Base-by-base conservation (phyloP, 2,888 invertebrate genomes). In the Osmoderma eremita region DNA sequence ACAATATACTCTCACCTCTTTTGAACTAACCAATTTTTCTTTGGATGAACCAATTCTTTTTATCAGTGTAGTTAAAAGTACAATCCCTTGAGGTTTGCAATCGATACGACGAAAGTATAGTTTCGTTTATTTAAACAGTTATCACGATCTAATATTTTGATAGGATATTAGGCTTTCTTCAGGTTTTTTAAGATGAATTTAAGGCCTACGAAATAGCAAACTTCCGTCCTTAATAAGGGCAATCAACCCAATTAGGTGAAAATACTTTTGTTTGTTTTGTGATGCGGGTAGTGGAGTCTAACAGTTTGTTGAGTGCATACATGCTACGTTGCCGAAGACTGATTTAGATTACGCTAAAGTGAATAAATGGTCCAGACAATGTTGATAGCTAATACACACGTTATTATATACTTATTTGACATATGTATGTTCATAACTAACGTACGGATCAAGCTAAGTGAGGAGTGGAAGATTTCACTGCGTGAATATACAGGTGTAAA, bases 201-300 rank as follows among this genome's bases (percentile, higher is more conserved):
- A 18, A 39, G 8, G 6, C 39, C 0, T n/a, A 30, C 38, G 4
- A 39, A 12, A 54, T 20, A 5, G 20, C 56, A 41, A 4, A 56
- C 42, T 41, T 41, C 56, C 56, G 41, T 22, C 42, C 22, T 56
- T 42, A 56, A 3, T 42, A 1, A 13, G 12, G 42, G 41, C 42
- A 15, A 3, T 20, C 2, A 30, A 30, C 6, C 2, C 6, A 56
- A 56, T 13, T 56, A 20, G 42, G 22, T 56, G 22, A 56, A 56
- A 56, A 56, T 56, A 41, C 13, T 53, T 17, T 53, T 39, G 13
- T 41, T 56, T 41, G 22, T 41, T 10, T 51, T 30, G 17, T 24
- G 13, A 13, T 30, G 30, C 10, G 17, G 42, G 42, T 42, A 42
- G n/a, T 17, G 42, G 42, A n/a, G 3, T 3, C 13, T n/a, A 15